Percentiles rank a stretch among this genome's conserved stretches.
Evolutionary conservation across 2,113 vertebrate species (phyloP).

Genomic region (Neotoma lepida): DNA sequence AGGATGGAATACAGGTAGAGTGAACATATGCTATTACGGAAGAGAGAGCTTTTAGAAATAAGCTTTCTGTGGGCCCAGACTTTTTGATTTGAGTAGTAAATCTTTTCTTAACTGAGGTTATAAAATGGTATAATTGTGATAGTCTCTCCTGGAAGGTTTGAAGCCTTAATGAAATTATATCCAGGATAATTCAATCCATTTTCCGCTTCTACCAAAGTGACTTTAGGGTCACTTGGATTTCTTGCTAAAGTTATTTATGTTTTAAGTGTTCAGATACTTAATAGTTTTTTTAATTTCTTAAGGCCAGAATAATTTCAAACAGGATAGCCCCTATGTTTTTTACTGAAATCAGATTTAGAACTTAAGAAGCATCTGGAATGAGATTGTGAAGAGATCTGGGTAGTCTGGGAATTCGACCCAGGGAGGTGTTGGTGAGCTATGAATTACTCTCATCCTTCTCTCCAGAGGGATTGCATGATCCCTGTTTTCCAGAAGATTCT

Average conservation of each 20-base stretch:
- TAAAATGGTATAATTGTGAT: conserved; percentile 49
- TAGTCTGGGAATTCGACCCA: conserved; percentile 11
- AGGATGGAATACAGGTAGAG: neutral
- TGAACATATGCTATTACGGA: neutral
- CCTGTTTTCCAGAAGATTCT: conserved; percentile 54
- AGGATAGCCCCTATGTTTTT: neutral
- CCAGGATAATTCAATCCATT: conserved; percentile 55
- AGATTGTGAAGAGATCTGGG: conserved; percentile 9
- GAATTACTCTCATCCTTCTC: neutral
- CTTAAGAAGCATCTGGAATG: neutral
- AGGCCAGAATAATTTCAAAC: conserved; percentile 57
- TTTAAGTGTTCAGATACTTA: conserved; percentile 42
- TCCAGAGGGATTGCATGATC: conserved; percentile 7
- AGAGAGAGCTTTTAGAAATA: conserved; percentile 45
- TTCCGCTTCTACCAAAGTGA: conserved; percentile 35
- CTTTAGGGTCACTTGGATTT: conserved; percentile 60
- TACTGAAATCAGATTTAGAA: conserved; percentile 58
- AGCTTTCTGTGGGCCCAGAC: conserved; percentile 24
- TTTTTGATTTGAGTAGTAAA: conserved; percentile 34
- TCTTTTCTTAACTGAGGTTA: conserved; percentile 64
- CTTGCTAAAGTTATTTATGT: conserved; percentile 60
- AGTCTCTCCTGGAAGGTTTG: conserved; percentile 58
- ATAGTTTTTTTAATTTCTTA: conserved; percentile 60
- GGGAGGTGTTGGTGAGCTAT: conserved; percentile 29
- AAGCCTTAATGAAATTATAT: conserved; percentile 73